Percentiles rank a stretch among this genome's conserved stretches.
phyloP scores from a whole-genome alignment of 2,113 vertebrate species.

The Cyphomyrus plagiostoma region DNA sequence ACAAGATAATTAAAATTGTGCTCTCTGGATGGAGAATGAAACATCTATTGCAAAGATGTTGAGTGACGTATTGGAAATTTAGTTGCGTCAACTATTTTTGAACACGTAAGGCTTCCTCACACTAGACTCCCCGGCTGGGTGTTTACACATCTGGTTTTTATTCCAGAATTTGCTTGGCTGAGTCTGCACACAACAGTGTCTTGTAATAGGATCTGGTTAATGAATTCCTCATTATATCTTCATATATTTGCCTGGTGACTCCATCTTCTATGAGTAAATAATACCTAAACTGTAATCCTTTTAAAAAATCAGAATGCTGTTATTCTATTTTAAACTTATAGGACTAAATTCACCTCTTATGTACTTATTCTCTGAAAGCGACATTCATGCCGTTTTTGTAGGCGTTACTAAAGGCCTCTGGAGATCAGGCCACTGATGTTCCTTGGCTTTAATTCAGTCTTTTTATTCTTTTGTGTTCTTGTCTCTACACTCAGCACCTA shows the following conservation, averaged over 20 bases:
- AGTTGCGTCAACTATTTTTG: background rate
- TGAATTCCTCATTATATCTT: background rate
- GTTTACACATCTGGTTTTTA: background rate
- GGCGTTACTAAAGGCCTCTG: background rate
- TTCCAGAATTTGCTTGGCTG: background rate
- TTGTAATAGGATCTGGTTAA: background rate
- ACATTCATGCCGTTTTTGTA: background rate
- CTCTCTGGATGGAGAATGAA: background rate
- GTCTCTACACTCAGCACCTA: background rate
- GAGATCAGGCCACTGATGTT: background rate
- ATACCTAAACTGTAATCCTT: background rate
- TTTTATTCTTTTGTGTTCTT: background rate
- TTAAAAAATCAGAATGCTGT: background rate
- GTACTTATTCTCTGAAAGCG: background rate
- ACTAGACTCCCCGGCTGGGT: background rate
- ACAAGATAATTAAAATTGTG: slow-evolving; percentile 2
- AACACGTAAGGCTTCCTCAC: background rate
- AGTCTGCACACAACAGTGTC: background rate
- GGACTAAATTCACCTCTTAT: background rate
- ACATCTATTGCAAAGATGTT: background rate
- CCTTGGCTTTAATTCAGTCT: background rate
- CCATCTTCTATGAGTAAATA: background rate
- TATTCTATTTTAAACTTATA: background rate
- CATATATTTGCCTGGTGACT: background rate
- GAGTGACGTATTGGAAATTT: background rate